Evolutionary conservation across 2,888 invertebrate species (phyloP).

Genomic region (Pachydiplax longipennis): DNA sequence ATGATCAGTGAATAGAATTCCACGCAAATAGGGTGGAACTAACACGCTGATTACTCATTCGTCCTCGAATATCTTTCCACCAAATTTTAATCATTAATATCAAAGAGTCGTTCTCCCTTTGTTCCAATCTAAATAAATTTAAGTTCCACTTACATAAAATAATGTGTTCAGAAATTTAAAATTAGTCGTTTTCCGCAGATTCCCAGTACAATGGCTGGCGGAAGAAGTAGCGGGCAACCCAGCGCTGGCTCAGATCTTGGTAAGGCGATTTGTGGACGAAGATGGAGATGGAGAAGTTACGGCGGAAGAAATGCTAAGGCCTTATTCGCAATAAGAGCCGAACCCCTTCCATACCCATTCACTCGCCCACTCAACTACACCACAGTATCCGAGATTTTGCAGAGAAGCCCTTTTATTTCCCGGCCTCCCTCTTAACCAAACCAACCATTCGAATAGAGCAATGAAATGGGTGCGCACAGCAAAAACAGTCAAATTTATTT

Average conservation of each 20-base stretch:
- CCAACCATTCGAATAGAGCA: neutral
- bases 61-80: too few relatives aligned
- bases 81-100: too few relatives aligned
- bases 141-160: too few relatives aligned
- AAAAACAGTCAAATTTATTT: neutral
- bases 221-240: slow-evolving; percentile 68
- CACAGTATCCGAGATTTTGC: neutral
- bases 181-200: slow-evolving; percentile 49
- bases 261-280: slow-evolving; percentile 66
- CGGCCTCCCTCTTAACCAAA: neutral
- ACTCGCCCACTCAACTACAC: neutral
- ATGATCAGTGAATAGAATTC: too few relatives aligned
- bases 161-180: neutral
- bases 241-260: slow-evolving; percentile 66
- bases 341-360: neutral
- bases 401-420: neutral
- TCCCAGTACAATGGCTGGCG: slow-evolving; percentile 64
- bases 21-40: too few relatives aligned
- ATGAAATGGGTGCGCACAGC: neutral
- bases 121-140: too few relatives aligned
- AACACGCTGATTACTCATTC: too few relatives aligned
- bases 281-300: slow-evolving; percentile 67
- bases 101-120: too few relatives aligned
- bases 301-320: slow-evolving; percentile 66
- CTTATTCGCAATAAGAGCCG: slow-evolving; percentile 53